A percentile compares a stretch with the other conserved stretches of the same genome.
Evolutionary conservation across 1,140 invertebrate genomes (phyloP).

Genomic region (Dendrolimus kikuchii): DNA sequence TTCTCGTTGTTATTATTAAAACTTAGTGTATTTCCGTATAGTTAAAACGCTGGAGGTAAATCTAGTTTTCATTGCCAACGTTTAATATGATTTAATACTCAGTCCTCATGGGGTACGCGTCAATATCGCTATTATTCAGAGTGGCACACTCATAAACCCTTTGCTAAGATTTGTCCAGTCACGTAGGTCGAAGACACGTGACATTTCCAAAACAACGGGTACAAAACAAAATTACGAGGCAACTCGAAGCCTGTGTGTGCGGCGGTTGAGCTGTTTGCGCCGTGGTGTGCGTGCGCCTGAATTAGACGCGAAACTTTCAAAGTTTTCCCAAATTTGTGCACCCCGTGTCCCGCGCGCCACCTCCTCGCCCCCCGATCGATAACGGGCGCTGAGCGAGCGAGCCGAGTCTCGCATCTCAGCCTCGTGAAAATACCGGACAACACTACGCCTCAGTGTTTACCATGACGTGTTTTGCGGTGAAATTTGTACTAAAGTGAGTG

Average conservation of each 20-base stretch:
- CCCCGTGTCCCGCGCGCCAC: constrained; percentile 37
- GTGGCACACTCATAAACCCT: constrained; percentile 10
- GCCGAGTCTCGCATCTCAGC: constrained; percentile 44
- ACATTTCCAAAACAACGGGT: constrained; percentile 45
- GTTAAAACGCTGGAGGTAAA: too few relatives aligned
- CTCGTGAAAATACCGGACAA: constrained; percentile 60
- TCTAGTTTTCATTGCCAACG: too few relatives aligned
- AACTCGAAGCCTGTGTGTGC: constrained; percentile 33
- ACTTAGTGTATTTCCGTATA: too few relatives aligned
- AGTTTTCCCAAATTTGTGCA: constrained; percentile 71
- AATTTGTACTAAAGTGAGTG: constrained; percentile 26
- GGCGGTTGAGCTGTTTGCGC: constrained; percentile 36
- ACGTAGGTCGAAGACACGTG: constrained; percentile 48
- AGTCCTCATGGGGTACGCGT: too few relatives aligned
- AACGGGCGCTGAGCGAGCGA: constrained; percentile 48
- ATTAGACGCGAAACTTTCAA: constrained; percentile 73
- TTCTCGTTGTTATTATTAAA: too few relatives aligned
- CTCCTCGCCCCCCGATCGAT: constrained; percentile 46
- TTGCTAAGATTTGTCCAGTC: constrained; percentile 23
- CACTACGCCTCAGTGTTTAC: constrained; percentile 49
- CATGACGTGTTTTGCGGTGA: constrained; percentile 48
- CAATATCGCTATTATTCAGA: too few relatives aligned
- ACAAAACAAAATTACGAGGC: constrained; percentile 60
- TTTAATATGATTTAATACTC: too few relatives aligned
- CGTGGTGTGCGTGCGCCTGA: constrained; percentile 68